Base-by-base conservation (phyloP, 2,113 vertebrate genomes). In the Mormyrus lacerda region DNA sequence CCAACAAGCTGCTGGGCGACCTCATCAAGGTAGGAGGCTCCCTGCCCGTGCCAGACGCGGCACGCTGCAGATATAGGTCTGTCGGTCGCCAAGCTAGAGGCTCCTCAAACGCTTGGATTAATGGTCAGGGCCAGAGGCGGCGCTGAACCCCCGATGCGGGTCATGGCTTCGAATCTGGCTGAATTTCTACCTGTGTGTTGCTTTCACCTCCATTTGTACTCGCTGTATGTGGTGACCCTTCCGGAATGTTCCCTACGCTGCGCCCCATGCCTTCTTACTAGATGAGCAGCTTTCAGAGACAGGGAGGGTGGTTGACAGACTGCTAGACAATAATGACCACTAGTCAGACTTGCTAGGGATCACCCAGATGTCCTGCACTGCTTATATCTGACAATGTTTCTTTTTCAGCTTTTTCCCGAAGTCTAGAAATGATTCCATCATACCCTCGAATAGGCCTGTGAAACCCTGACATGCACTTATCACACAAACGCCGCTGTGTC, bases 1-100 rank as follows among this genome's bases (percentile, higher is more conserved):
- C 97, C 93, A 99, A 99, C 96, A 97, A 97, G 93, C 95, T 99
- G 61, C 96, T 99, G 0, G 98, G 98, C 13, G 98, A 99, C 93
- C 97, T 99, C 91, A 99, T 99, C 92, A 99, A 99, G 97, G 98
- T 99, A 93, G 94, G 95, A 88, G 87, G 87, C 27, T 55, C 48
- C 39, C 11, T 1, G 19, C 24, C 35, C 15, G 0, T 4, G 31
- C 73, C 58, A 3, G 11, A 27, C 27, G 1, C 5, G 10, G 42
- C 44, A 44, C 3, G 2, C 21, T 21, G 82, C 42, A 45, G 82
- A 42, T 24, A 19, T 84, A 39, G 44, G 11, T 35, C 73, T 11
- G 35, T 15, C 31, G 15, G 17, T 79, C 35, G 17, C 35, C 35
- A 42, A 42, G 3, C 61, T 10, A 69, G 35, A 79, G 73, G 4